Conservation (phyloP, 1,140 invertebrate species). For the Mactra quadrangularis region DNA sequence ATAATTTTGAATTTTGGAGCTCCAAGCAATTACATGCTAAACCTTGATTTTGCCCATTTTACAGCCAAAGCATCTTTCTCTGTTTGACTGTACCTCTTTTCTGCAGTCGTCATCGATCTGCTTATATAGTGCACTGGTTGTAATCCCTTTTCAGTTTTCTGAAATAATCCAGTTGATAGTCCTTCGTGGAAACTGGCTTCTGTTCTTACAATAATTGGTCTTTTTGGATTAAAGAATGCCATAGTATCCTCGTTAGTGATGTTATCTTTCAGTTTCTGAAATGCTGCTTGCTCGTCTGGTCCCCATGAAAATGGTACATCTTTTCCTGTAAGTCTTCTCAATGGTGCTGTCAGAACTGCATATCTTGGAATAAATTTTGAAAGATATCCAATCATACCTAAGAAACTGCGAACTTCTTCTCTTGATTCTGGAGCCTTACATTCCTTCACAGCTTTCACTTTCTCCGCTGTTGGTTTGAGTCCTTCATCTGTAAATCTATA, state of each 20-base stretch:
- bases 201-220: constrained; percentile 78
- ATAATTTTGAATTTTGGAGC: constrained; percentile 66
- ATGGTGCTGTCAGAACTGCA: constrained; percentile 62
- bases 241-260: constrained; percentile 54
- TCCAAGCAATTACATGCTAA: constrained; percentile 63
- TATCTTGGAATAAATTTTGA: constrained; percentile 71
- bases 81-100: too few species aligned
- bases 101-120: constrained; percentile 78
- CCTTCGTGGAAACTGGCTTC: constrained; percentile 83
- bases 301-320: constrained; percentile 65
- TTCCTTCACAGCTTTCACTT: constrained; percentile 67
- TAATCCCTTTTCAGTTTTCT: constrained; percentile 56
- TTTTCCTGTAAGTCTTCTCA: constrained; percentile 67
- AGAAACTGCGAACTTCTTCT: constrained; percentile 66
- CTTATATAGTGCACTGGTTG: constrained; percentile 81
- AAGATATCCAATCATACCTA: constrained; percentile 70
- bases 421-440: constrained; percentile 62
- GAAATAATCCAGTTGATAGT: constrained; percentile 80
- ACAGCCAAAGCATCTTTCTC: constrained; percentile 17
- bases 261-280: constrained; percentile 68
- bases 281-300: constrained; percentile 62
- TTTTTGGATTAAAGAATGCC: constrained; percentile 59
- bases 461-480: constrained; percentile 64
- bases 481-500: constrained; percentile 64
- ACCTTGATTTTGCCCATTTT: constrained; percentile 63